Evolutionary conservation across 1,140 invertebrate genomes (phyloP), one percentile per base, ranked within the genome.

Genomic region (Sminthurides bifidus): DNA sequence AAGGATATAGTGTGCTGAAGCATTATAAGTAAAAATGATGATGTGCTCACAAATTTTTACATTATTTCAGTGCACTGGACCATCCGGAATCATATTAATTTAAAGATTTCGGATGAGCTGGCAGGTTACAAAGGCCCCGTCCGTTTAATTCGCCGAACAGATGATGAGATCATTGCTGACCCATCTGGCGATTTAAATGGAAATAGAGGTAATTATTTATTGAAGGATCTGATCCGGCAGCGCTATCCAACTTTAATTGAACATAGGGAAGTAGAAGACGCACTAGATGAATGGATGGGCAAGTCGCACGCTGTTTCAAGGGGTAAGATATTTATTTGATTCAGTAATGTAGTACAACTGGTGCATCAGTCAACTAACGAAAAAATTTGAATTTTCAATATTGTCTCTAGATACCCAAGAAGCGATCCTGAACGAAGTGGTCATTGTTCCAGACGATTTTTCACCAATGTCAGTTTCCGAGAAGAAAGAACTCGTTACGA

Each of bases 181-280:
- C 57, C 54, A 19, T 52, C 58, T 2, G 59, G 49, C 33, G 56
- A 77, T 55, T 69, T 93, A n/a, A 69, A 76, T 0, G 82, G 84
- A 4, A 97, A 97, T 71, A 75, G 92, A 62, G 89, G 87, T 41
- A 96, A 96, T 71, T 70, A 80, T 68, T 73, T 97, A 12, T 69
- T 93, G 10, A 68, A 82, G 10, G 82, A 83, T 66, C 65, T 95
- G 27, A 67, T 97, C 3, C 73, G 74, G 44, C 74, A 77, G 61
- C 78, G 91, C 24, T 92, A 87, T 75, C 88, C 88, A 1, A 72
- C 80, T 49, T 68, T 88, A 56, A 76, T 83, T 58, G 66, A 76
- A 29, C 2, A 17, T n/a, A 19, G 14, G 1, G 65, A 77, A 41
- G 76, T 80, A 60, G 60, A 76, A 14, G 62, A 68, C 31, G 59